A percentile compares a stretch with the other conserved stretches of the same genome.
Conservation (phyloP, 2,113 vertebrate genomes). For the Myotis brandtii region DNA sequence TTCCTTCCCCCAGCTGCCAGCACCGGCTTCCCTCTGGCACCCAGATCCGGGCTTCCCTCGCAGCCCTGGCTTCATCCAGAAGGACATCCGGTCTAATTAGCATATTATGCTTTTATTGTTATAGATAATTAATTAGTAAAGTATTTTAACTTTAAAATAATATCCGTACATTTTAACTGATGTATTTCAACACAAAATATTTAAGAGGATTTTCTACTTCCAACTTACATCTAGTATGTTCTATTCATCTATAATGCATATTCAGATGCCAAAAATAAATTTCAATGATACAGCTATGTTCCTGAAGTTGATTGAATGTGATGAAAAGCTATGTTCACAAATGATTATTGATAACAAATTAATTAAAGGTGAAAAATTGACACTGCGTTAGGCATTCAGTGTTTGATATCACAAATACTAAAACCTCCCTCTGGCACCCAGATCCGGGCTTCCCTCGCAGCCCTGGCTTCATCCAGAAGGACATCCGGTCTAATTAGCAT, state of each 20-base stretch:
- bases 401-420: background rate
- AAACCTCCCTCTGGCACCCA: no score
- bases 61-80: no score
- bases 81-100: no score
- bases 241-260: background rate
- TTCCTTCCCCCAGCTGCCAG: no score
- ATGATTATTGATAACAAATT: constrained; percentile 6
- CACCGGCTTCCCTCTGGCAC: no score
- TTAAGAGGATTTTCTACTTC: background rate
- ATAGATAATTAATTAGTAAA: background rate
- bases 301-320: background rate
- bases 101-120: no score
- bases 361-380: background rate
- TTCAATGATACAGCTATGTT: background rate
- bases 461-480: no score
- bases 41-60: no score
- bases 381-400: no score
- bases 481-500: no score
- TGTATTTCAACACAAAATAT: constrained; percentile 28
- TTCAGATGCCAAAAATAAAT: constrained; percentile 21
- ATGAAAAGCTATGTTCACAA: background rate
- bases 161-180: background rate
- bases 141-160: constrained; percentile 20
- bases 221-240: background rate
- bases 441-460: no score